These are phyloP conservation scores for Lathamus discolor DNA, from an alignment of 2,113 vertebrate genomes.

Conservation along the genomic window DNA sequence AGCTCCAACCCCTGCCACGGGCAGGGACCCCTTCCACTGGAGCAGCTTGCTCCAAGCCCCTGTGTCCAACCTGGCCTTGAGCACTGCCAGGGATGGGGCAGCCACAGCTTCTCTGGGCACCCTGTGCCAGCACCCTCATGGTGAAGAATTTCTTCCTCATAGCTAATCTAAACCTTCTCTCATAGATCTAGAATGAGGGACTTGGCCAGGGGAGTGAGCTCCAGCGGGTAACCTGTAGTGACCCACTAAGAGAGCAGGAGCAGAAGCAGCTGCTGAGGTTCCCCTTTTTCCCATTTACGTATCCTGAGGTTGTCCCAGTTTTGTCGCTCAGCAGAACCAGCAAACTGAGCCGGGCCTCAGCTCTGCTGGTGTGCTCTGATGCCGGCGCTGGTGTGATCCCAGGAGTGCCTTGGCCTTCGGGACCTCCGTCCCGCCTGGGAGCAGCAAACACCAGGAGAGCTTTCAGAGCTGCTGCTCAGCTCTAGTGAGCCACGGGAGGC, in stretches of 20 bases:
- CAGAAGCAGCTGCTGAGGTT: neutral
- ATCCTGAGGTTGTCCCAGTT: neutral
- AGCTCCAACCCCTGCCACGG: accelerated
- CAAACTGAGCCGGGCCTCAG: neutral
- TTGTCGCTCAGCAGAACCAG: neutral
- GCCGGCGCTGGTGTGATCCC: neutral
- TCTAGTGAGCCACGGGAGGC: too few species aligned
- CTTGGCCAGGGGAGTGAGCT: neutral
- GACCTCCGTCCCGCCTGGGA: neutral
- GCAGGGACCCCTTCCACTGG: neutral
- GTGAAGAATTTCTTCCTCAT: neutral
- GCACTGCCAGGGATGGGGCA: neutral
- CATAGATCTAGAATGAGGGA: neutral
- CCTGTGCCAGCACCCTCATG: neutral
- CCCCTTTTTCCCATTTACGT: accelerated
- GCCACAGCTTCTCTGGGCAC: neutral
- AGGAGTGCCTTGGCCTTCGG: neutral
- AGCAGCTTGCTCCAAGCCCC: neutral
- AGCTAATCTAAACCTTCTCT: neutral
- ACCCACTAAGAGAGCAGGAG: accelerated
- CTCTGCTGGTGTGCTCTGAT: too few species aligned
- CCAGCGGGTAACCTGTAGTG: neutral
- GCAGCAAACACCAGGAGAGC: neutral
- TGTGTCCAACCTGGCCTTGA: neutral
- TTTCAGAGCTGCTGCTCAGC: too few species aligned